Conservation (phyloP, 2,888 invertebrate genomes). For the Torymus texanus region DNA sequence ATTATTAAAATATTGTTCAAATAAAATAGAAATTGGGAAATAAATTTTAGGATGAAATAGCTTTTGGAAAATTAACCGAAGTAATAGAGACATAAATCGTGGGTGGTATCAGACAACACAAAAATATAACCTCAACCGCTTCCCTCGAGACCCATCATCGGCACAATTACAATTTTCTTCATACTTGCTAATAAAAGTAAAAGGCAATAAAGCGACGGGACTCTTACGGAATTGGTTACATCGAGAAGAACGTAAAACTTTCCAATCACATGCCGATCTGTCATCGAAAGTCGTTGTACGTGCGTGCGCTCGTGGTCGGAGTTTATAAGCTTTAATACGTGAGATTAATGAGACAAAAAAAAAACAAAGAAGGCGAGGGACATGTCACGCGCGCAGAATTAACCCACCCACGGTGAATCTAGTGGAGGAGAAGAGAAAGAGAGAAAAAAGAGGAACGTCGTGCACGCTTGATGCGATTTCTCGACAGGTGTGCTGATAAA, state of each 20-base stretch:
- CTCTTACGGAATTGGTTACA: conserved; percentile 31
- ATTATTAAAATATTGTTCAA: no score
- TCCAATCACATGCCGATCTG: conserved; percentile 46
- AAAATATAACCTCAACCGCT: conserved; percentile 44
- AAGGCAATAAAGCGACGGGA: neutral
- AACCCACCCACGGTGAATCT: conserved; percentile 53
- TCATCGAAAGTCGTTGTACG: conserved; percentile 41
- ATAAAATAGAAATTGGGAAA: no score
- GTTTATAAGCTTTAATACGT: conserved; percentile 30
- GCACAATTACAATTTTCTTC: neutral
- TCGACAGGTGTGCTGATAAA: conserved; percentile 26
- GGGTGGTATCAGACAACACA: neutral
- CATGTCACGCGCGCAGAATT: conserved; percentile 7
- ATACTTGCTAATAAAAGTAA: no score
- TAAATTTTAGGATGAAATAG: no score
- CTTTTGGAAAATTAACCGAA: no score
- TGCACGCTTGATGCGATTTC: conserved; percentile 30
- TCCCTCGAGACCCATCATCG: neutral
- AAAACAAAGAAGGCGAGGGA: conserved; percentile 17
- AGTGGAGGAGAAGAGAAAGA: conserved; percentile 45
- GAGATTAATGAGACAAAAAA: conserved; percentile 16
- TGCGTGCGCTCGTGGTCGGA: neutral
- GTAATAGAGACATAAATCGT: neutral
- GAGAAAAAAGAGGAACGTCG: conserved; percentile 51
- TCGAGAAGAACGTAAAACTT: conserved; percentile 41